Percentiles rank a stretch among this genome's conserved stretches.
Conservation (phyloP, 2,797 vertebrate genomes). For the Typhlichthys subterraneus region DNA sequence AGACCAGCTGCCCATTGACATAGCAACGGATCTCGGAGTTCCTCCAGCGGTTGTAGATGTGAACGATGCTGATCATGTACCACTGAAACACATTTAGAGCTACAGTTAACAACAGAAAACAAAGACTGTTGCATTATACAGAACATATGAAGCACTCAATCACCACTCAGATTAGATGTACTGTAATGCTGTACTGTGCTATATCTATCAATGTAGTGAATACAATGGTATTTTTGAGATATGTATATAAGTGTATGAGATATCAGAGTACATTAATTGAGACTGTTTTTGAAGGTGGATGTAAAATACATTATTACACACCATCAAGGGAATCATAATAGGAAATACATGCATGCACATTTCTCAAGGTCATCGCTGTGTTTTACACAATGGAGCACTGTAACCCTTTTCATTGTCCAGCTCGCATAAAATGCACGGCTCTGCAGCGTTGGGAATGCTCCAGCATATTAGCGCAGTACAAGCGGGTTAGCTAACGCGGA, state of each 20-base stretch:
- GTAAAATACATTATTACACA: too few relatives aligned
- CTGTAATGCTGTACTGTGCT: too few relatives aligned
- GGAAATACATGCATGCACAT: too few relatives aligned
- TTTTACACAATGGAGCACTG: neutral
- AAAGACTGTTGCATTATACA: neutral
- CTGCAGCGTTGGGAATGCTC: constrained; percentile 3
- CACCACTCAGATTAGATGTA: too few relatives aligned
- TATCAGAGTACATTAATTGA: too few relatives aligned
- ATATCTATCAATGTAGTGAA: too few relatives aligned
- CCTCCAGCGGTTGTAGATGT: constrained; percentile 99
- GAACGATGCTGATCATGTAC: constrained; percentile 99
- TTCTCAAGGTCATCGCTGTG: neutral
- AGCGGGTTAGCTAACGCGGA: constrained; percentile 9
- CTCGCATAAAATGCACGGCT: constrained; percentile 1
- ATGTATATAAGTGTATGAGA: too few relatives aligned
- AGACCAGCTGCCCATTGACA: constrained; percentile 96
- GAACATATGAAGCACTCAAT: neutral
- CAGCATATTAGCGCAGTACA: constrained; percentile 8
- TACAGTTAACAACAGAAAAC: neutral
- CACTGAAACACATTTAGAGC: constrained; percentile 76
- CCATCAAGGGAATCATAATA: too few relatives aligned
- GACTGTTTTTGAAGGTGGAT: too few relatives aligned
- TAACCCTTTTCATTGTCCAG: neutral
- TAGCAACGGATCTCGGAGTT: constrained; percentile 98
- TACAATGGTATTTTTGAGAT: too few relatives aligned